Conservation (phyloP, 2,797 vertebrate species). For the Thamnophis elegans region DNA sequence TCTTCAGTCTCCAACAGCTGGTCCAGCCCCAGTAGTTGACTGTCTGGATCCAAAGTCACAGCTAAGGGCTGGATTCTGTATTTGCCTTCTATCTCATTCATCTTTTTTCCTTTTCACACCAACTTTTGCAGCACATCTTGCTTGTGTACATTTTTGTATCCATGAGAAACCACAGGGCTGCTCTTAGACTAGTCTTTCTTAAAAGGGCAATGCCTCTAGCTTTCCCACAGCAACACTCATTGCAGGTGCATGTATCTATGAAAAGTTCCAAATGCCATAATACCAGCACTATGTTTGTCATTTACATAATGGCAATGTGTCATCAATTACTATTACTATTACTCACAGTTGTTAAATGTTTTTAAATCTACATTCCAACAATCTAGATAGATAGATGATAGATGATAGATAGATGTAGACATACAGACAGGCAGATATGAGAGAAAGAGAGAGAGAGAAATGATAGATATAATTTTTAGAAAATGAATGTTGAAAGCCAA, state of each 20-base stretch:
- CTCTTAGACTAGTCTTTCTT: constrained; percentile 36
- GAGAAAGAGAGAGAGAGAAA: no score
- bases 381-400: not conserved
- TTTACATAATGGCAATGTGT: not conserved
- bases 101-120: not conserved
- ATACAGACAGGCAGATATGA: no score
- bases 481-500: not conserved
- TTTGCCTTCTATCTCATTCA: no score
- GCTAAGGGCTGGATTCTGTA: not conserved
- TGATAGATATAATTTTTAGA: not conserved
- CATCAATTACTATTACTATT: not conserved
- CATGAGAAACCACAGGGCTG: constrained; percentile 19
- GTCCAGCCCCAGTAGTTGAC: not conserved
- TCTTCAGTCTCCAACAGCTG: not conserved
- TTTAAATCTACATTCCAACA: not conserved
- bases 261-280: not conserved
- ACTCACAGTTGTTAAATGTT: not conserved
- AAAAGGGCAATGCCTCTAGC: constrained; percentile 58
- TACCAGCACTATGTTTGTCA: not conserved
- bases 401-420: no score
- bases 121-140: constrained; percentile 22
- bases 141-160: constrained; percentile 24
- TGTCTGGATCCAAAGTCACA: not conserved
- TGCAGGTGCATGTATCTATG: not conserved
- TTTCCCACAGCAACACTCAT: not conserved